Evolutionary conservation across 2,113 vertebrate species (phyloP).

Genomic region (Apteryx owenii): DNA sequence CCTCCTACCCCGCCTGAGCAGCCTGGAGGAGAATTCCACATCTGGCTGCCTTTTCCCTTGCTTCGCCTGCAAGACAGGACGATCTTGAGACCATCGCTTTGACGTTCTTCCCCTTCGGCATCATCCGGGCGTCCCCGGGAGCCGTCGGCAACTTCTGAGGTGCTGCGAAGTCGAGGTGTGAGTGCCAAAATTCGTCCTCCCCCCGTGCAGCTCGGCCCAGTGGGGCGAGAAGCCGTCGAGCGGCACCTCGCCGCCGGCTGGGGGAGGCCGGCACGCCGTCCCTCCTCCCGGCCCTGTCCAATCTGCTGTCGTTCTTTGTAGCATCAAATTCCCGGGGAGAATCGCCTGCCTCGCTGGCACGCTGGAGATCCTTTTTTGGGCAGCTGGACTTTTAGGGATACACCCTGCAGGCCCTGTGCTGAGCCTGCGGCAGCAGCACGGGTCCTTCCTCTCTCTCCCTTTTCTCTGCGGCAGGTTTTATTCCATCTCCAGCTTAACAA

Average conservation of each 20-base stretch:
- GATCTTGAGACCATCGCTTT: background rate
- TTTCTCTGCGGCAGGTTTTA: background rate
- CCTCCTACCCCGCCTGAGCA: too few species aligned
- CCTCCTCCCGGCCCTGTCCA: background rate
- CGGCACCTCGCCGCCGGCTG: fast-evolving
- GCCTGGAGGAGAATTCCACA: too few species aligned
- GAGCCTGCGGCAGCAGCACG: background rate
- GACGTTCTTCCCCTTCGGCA: background rate
- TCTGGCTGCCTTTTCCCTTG: background rate
- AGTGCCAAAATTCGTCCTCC: background rate
- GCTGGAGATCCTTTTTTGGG: background rate
- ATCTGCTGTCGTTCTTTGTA: background rate
- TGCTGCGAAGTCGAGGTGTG: background rate
- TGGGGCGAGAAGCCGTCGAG: background rate
- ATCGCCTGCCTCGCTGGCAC: background rate
- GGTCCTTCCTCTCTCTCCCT: background rate
- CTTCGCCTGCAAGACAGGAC: background rate
- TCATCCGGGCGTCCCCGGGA: background rate
- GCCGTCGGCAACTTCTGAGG: background rate
- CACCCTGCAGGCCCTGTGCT: fast-evolving
- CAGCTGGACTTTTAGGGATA: background rate
- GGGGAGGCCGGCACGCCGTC: background rate
- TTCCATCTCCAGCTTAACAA: background rate
- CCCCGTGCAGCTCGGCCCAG: background rate
- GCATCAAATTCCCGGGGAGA: background rate